Evolutionary conservation across 1,140 invertebrate species (phyloP).

Genomic region (Brachystomella parvula): DNA sequence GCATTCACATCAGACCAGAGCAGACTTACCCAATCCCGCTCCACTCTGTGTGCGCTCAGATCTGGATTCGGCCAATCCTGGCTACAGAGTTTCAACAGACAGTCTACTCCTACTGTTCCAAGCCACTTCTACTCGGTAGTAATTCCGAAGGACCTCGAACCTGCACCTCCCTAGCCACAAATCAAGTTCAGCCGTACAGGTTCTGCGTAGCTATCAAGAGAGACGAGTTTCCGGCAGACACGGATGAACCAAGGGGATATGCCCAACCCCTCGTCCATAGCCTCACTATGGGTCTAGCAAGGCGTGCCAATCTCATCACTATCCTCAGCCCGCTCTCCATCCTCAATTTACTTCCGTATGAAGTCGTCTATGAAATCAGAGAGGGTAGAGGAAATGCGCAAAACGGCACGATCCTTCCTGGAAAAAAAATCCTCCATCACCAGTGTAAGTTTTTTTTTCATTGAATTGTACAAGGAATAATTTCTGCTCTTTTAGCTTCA

Average conservation of each 20-base stretch:
- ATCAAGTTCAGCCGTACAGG: constrained; percentile 45
- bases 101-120: constrained; percentile 25
- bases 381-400: constrained; percentile 10
- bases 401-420: constrained; percentile 54
- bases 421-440: constrained; percentile 44
- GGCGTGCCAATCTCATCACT: constrained; percentile 77
- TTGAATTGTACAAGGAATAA: not conserved
- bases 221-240: constrained; percentile 69
- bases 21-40: constrained; percentile 37
- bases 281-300: constrained; percentile 30
- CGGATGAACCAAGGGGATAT: constrained; percentile 29
- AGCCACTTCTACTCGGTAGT: constrained; percentile 17
- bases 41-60: constrained; percentile 37
- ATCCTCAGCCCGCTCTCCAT: constrained; percentile 74
- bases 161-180: constrained; percentile 17
- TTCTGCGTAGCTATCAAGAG: constrained; percentile 69
- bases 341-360: constrained; percentile 53
- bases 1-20: constrained; percentile 23
- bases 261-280: constrained; percentile 14
- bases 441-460: constrained; percentile 22
- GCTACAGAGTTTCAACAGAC: not conserved
- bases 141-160: constrained; percentile 22
- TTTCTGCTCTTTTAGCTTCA: not conserved
- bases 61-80: constrained; percentile 35
- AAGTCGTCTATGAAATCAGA: constrained; percentile 55